Evolutionary conservation across 2,888 invertebrate genomes (phyloP).

Genomic region (Ectemnius lituratus): DNA sequence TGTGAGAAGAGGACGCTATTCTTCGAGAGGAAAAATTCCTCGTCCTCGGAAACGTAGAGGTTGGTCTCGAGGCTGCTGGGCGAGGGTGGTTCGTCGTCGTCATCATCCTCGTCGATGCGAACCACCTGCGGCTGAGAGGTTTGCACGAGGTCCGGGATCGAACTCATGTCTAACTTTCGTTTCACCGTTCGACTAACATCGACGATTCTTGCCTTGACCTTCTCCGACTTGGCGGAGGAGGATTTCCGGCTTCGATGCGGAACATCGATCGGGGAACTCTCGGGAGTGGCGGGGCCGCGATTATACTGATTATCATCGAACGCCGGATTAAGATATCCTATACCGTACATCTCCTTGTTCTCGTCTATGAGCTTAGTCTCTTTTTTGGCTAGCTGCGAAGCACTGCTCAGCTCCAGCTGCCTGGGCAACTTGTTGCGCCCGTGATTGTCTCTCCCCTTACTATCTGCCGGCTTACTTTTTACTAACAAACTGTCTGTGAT

Average conservation of each 20-base stretch:
- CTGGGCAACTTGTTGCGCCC: conserved; percentile 56
- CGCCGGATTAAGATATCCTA: conserved; percentile 75
- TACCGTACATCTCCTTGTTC: conserved; percentile 64
- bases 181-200: conserved; percentile 83
- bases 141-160: conserved; percentile 76
- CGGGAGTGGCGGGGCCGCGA: conserved; percentile 52
- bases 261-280: conserved; percentile 62
- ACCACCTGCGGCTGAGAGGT: conserved; percentile 67
- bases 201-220: conserved; percentile 81
- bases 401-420: conserved; percentile 53
- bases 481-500: conserved; percentile 74
- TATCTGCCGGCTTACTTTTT: conserved; percentile 68
- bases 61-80: conserved; percentile 53
- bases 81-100: conserved; percentile 43
- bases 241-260: conserved; percentile 67
- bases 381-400: conserved; percentile 53
- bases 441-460: conserved; percentile 75
- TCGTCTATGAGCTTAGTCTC: conserved; percentile 61
- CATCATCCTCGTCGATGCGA: conserved; percentile 38
- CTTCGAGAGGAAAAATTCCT: conserved; percentile 80
- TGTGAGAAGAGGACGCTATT: conserved; percentile 85
- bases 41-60: conserved; percentile 59
- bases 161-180: conserved; percentile 80
- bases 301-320: conserved; percentile 69
- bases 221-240: conserved; percentile 65